Evolutionary conservation across 2,797 vertebrate species (phyloP).

Genomic region (Lindbergichthys nudifrons): DNA sequence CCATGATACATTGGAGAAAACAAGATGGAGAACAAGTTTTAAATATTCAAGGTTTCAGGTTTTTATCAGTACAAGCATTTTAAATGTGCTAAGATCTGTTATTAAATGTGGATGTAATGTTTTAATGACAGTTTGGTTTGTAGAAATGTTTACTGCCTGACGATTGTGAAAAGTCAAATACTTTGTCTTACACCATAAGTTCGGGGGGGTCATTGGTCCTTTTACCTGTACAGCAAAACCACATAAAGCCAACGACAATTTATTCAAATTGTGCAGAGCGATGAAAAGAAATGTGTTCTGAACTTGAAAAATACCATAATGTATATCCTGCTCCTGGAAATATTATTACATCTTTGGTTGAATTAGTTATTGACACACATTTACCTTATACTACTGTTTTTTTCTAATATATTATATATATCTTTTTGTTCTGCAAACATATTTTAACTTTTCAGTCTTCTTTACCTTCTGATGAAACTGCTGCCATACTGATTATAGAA

Average conservation of each 20-base stretch:
- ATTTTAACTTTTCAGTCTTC: not conserved
- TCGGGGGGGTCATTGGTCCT: too few relatives aligned
- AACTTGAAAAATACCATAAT: not conserved
- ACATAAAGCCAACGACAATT: not conserved
- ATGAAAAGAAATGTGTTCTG: not conserved
- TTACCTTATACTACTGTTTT: not conserved
- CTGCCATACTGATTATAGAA: not conserved
- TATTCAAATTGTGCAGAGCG: not conserved
- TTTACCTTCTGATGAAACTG: not conserved
- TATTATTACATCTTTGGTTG: too few relatives aligned
- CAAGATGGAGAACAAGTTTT: not conserved
- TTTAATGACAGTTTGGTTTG: not conserved
- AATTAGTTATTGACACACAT: conserved; percentile 13
- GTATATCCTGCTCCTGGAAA: not conserved
- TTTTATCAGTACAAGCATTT: not conserved
- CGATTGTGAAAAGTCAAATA: not conserved
- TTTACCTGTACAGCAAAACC: not conserved
- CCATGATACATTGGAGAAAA: not conserved
- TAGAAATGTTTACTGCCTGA: not conserved
- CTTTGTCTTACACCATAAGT: too few relatives aligned
- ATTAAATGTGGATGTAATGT: not conserved
- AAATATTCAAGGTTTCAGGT: not conserved
- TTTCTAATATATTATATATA: not conserved
- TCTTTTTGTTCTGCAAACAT: not conserved
- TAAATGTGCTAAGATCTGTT: not conserved